Conservation (phyloP, 2,113 vertebrate genomes). For the Alosa alosa region DNA sequence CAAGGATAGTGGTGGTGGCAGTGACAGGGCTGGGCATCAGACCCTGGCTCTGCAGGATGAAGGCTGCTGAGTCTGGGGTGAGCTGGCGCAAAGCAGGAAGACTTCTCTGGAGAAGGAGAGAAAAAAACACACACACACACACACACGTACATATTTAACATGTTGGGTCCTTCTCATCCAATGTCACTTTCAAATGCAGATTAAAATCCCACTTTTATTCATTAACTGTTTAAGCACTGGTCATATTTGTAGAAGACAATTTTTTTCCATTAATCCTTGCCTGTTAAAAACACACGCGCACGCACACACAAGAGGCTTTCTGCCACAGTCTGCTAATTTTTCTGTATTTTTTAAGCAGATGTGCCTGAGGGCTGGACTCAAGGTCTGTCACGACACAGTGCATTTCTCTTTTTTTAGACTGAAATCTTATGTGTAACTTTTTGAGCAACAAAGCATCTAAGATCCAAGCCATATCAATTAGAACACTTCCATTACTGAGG, state of each 20-base stretch:
- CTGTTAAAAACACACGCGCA: not conserved
- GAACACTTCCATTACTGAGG: no score
- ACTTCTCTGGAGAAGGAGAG: slow-evolving; percentile 78
- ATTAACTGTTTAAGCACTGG: no score
- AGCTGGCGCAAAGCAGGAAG: slow-evolving; percentile 94
- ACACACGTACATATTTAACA: not conserved
- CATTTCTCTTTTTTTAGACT: no score
- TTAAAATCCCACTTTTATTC: no score
- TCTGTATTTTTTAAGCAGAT: not conserved
- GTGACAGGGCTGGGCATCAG: slow-evolving; percentile 68
- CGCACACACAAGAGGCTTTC: not conserved
- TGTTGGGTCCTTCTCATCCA: no score
- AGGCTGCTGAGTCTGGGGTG: slow-evolving; percentile 91
- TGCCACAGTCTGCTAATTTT: not conserved
- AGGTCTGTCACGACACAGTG: no score
- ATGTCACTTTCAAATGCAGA: no score
- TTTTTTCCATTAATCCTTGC: no score
- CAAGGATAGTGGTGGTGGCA: slow-evolving; percentile 69
- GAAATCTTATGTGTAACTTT: no score
- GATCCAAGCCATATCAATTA: no score
- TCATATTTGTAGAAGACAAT: no score
- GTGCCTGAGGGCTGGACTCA: not conserved
- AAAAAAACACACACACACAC: not conserved
- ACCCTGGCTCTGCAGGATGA: slow-evolving; percentile 95
- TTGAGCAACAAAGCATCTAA: no score